Conservation (phyloP, 2,797 vertebrate species). For the Gallinago solitaria region DNA sequence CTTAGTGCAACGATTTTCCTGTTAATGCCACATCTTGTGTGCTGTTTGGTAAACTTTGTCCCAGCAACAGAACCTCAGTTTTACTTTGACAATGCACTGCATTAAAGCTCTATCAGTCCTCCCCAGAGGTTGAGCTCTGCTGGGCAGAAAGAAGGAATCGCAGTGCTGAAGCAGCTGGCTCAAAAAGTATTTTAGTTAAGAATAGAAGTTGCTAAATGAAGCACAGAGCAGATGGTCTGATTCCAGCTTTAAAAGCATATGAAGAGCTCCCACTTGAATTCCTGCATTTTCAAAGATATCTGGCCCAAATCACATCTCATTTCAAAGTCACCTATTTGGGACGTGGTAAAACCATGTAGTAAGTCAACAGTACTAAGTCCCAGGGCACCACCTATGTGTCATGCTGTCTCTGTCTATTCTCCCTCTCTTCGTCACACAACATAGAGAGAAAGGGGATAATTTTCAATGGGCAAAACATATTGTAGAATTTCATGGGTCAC, state of each 20-base stretch:
- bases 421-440: neutral
- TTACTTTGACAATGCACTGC: neutral
- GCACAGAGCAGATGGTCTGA: slow-evolving; percentile 41
- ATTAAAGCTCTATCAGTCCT: neutral
- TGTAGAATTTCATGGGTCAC: neutral
- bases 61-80: neutral
- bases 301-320: neutral
- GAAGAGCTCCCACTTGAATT: slow-evolving; percentile 33
- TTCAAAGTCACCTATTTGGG: slow-evolving; percentile 4
- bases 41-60: neutral
- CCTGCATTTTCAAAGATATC: slow-evolving; percentile 14
- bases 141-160: slow-evolving; percentile 31
- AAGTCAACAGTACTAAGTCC: neutral
- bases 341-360: neutral
- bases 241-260: slow-evolving; percentile 43
- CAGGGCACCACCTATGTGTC: neutral
- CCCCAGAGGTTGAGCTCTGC: slow-evolving; percentile 18
- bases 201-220: slow-evolving; percentile 59
- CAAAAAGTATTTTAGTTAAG: slow-evolving; percentile 48
- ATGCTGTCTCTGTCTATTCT: neutral
- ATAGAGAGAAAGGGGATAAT: neutral
- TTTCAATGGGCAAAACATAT: neutral
- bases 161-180: slow-evolving; percentile 38
- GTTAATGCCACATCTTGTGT: neutral
- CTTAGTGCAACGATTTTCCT: neutral